phyloP scores from a whole-genome alignment of 2,113 vertebrate genomes.

The Orcinus orca region DNA sequence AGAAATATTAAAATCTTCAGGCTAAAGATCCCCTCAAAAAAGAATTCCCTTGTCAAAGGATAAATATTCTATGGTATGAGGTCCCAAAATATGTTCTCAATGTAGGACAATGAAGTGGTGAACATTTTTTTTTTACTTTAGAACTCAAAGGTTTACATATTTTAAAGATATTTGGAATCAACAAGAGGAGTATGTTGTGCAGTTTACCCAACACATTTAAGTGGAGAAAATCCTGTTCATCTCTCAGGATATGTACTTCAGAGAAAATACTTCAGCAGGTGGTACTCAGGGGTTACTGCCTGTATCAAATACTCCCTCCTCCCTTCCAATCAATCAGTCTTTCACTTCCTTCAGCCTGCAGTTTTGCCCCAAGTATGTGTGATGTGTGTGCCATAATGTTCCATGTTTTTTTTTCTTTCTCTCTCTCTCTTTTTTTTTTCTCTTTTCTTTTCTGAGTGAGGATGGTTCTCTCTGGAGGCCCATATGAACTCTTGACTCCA shows the following conservation, averaged over 20 bases:
- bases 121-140: not conserved
- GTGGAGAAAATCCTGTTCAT: not conserved
- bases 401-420: not conserved
- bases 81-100: not conserved
- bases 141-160: not conserved
- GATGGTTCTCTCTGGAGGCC: not conserved
- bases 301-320: not conserved
- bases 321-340: not conserved
- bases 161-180: not conserved
- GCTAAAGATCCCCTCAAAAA: not conserved
- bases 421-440: too few species aligned
- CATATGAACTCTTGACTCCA: not conserved
- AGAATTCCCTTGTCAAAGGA: not conserved
- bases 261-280: not conserved
- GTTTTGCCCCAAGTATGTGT: not conserved
- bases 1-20: not conserved
- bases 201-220: not conserved
- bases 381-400: not conserved
- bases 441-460: not conserved
- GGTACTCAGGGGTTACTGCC: not conserved
- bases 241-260: not conserved
- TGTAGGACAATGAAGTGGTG: not conserved
- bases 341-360: not conserved
- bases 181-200: not conserved
- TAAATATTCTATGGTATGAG: not conserved